Evolutionary conservation across 2,113 vertebrate genomes (phyloP).

Genomic region (Mellivora capensis): DNA sequence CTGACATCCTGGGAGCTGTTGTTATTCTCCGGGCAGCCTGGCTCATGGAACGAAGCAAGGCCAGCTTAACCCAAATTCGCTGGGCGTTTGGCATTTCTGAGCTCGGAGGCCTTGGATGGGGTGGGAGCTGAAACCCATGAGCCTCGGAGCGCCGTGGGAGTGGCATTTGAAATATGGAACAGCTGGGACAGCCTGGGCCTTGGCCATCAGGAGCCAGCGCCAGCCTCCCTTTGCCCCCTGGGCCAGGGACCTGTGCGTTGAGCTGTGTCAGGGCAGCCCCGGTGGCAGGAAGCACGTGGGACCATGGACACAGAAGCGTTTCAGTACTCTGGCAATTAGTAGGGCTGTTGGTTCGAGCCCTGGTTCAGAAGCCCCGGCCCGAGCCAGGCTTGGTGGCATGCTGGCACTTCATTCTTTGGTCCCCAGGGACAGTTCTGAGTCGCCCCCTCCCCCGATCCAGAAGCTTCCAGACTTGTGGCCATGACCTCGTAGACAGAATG

Average conservation of each 20-base stretch:
- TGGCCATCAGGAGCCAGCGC: neutral
- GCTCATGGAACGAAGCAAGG: conserved; percentile 48
- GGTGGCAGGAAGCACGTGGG: neutral
- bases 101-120: conserved; percentile 51
- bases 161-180: conserved; percentile 51
- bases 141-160: neutral
- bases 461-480: neutral
- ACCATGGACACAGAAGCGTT: neutral
- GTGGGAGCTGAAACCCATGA: conserved; percentile 25
- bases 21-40: conserved; percentile 56
- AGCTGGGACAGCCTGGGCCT: neutral
- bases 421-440: neutral
- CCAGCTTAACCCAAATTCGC: conserved; percentile 68
- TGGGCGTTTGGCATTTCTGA: conserved; percentile 62
- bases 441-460: neutral
- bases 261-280: neutral
- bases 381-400: neutral
- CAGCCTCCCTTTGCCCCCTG: neutral
- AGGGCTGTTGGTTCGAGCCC: neutral
- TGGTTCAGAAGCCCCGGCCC: neutral
- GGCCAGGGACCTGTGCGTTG: neutral
- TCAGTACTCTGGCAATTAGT: neutral
- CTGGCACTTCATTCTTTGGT: neutral
- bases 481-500: neutral
- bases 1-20: conserved; percentile 67